phyloP scores from a whole-genome alignment of 2,113 vertebrate genomes.

The Chaetura pelagica region DNA sequence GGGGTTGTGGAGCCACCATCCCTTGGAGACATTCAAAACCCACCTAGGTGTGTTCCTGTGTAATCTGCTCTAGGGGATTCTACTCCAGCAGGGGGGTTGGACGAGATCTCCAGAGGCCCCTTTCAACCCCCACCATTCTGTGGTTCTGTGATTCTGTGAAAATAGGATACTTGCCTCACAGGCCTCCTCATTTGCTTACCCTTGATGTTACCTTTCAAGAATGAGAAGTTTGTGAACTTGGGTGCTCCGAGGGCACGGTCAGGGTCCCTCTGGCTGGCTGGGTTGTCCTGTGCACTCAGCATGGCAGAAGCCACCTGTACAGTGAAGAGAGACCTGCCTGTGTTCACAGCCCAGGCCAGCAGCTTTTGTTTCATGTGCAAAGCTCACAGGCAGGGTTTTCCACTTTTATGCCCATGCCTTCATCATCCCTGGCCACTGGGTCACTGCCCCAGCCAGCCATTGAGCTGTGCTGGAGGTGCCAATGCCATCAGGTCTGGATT shows the following conservation, averaged over 20 bases:
- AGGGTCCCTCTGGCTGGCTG: rapidly evolving
- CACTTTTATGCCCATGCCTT: background rate
- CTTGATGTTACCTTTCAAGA: background rate
- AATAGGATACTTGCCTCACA: background rate
- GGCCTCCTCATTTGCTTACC: background rate
- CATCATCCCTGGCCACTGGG: rapidly evolving
- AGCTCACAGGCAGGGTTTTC: background rate
- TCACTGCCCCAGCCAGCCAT: rapidly evolving
- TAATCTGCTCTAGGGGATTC: too few relatives aligned
- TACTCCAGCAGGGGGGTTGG: too few relatives aligned
- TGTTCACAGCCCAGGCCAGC: background rate
- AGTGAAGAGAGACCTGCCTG: background rate
- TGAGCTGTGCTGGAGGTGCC: rapidly evolving
- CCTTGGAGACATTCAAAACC: too few relatives aligned
- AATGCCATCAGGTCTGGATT: background rate
- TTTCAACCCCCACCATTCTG: too few relatives aligned
- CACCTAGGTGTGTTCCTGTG: too few relatives aligned
- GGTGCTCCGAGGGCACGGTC: background rate
- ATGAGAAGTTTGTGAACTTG: background rate
- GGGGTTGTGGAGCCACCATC: too few relatives aligned
- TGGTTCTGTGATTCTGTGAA: too few relatives aligned
- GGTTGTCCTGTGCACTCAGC: background rate
- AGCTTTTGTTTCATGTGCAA: background rate
- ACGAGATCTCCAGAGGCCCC: too few relatives aligned
- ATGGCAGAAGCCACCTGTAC: background rate